Conservation (phyloP, 2,888 invertebrate species). For the Acronicta leporina region DNA sequence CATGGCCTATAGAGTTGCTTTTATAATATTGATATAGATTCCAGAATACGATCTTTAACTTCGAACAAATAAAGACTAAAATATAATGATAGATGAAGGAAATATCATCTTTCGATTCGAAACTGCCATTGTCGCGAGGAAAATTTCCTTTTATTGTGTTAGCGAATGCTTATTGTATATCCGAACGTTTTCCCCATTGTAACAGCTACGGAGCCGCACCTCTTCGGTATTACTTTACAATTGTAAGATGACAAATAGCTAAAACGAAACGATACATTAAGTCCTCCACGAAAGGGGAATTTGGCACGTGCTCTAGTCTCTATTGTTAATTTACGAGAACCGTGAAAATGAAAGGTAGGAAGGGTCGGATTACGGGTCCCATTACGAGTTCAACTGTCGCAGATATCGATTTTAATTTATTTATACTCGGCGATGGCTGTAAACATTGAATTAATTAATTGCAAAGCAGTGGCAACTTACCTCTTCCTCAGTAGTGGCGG, state of each 20-base stretch:
- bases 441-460: background rate
- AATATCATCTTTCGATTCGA: constrained; percentile 73
- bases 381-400: constrained; percentile 50
- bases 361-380: constrained; percentile 52
- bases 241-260: constrained; percentile 81
- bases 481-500: constrained; percentile 98
- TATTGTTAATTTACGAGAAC: constrained; percentile 64
- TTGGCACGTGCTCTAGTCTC: constrained; percentile 63
- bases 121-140: constrained; percentile 71
- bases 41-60: constrained; percentile 60
- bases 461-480: constrained; percentile 89
- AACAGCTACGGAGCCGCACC: constrained; percentile 68
- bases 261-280: constrained; percentile 78
- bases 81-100: constrained; percentile 60
- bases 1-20: constrained; percentile 62
- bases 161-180: constrained; percentile 84
- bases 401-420: constrained; percentile 42
- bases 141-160: constrained; percentile 85
- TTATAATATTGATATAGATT: constrained; percentile 63
- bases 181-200: constrained; percentile 80
- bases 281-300: constrained; percentile 65
- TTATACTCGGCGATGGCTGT: background rate
- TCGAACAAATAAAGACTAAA: constrained; percentile 67
- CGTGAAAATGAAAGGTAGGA: constrained; percentile 52
- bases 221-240: constrained; percentile 76